Evolutionary conservation across 2,113 vertebrate species (phyloP), one percentile per base, ranked within the genome.

Genomic region (Malurus elegans): DNA sequence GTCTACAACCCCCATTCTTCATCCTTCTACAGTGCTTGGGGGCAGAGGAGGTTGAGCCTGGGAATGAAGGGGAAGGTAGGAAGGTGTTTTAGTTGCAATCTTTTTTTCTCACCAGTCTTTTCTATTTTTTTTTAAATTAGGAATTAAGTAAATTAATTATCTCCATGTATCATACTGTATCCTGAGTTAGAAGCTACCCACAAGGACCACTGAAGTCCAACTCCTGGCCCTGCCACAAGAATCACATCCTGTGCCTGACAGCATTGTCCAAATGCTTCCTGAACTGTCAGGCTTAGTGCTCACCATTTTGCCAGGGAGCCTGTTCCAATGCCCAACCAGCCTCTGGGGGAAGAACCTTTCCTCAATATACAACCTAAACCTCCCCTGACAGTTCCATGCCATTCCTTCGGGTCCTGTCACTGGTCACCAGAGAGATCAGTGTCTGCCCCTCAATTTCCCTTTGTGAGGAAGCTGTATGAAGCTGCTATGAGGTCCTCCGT

Each of bases 231-330:
- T 48, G 47, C 12, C 29, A n/a, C 34, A 34, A 54, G n/a, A 82
- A 34, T 23, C 18, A 38, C 23, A 51, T 2, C 1, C 0, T 40
- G 47, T 18, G 14, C 40, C 29, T 18, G 17, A 47, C 4, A 47
- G 61, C 25, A 16, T 2, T 21, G 70, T 28, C 18, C 29, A 61
- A 82, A 61, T 10, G 19, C 40, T 34, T 21, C n/a, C 14, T 21
- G 20, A 67, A 47, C 32, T 29, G 38, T 14, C 15, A 67, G 32
- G 53, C 28, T 67, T 29, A 18, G 60, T 20, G 6, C 69, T 47
- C 47, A 70, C 29, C 12, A 28, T 20, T 47, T 61, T 20, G 29
- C 40, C 1, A 1, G 18, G 10, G 16, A 82, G 54, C 38, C 47
- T 34, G 17, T 48, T 31, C 25, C 40, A 82, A n/a, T 31, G 47